Evolutionary conservation across 2,113 vertebrate genomes (phyloP).

Genomic region (Perca schrenkii): DNA sequence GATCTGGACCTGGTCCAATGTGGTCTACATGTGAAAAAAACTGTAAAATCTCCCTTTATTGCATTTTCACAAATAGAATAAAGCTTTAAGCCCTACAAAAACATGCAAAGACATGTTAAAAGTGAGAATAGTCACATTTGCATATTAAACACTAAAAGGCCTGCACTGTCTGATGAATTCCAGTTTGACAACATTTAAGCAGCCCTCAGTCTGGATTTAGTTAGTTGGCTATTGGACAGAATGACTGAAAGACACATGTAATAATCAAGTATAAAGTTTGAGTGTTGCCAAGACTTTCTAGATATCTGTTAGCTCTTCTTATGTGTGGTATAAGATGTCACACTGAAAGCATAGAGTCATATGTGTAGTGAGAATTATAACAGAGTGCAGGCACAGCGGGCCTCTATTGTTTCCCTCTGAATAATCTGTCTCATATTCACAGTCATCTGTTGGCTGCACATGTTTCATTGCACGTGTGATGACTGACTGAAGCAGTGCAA

Average conservation of each 20-base stretch:
- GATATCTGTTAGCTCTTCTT: not conserved
- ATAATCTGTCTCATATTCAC: constrained; percentile 35
- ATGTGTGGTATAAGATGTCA: not conserved
- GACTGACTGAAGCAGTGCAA: not conserved
- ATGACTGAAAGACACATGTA: not conserved
- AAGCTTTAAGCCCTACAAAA: not conserved
- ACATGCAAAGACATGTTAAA: not conserved
- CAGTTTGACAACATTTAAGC: not conserved
- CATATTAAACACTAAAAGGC: not conserved
- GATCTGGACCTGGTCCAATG: no score
- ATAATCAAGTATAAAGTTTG: not conserved
- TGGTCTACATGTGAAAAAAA: no score
- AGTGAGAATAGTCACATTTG: not conserved
- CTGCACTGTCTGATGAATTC: not conserved
- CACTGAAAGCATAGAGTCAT: constrained; percentile 50
- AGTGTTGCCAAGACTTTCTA: not conserved
- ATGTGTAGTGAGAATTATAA: constrained; percentile 19
- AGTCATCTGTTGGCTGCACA: constrained; percentile 18
- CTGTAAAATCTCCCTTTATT: no score
- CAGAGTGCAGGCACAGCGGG: constrained; percentile 5
- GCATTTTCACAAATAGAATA: no score
- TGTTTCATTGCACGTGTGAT: constrained; percentile 19
- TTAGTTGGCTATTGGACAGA: not conserved
- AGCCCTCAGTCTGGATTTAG: not conserved
- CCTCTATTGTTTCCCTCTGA: constrained; percentile 53